Base-by-base conservation (phyloP, 2,113 vertebrate species). In the Suncus etruscus region DNA sequence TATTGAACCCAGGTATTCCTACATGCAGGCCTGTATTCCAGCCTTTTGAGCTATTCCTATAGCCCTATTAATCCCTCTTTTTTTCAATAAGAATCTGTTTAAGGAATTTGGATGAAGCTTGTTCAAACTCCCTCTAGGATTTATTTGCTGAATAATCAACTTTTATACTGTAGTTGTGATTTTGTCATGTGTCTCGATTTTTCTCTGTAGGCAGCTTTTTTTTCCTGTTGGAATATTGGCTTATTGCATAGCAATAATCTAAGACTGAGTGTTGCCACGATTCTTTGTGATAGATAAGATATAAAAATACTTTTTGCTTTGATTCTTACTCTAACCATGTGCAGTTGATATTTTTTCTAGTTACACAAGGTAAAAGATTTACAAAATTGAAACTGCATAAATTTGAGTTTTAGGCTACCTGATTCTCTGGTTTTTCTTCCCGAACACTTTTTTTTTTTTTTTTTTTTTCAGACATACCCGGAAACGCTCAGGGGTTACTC, bases 231-330 rank as follows among this genome's bases (percentile, higher is more conserved):
- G 77, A 92, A 9, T 20, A 16, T 54, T 82, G 32, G 31, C 45
- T 85, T 88, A 45, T 78, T 94, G 24, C 58, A 58, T 51, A 68
- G 16, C 32, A 16, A 61, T 58, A n/a, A n/a, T 63, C 69, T 76
- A 61, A 27, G 63, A 39, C 29, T 83, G 83, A 47, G 73, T 78
- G 45, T 70, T 78, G 54, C 16, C n/a, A 51, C 12, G n/a, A 39
- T 39, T 39, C 39, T 39, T 39, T 39, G 39, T 39, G 39, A 39
- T 39, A 39, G 39, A 39, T 39, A 39, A 39, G 5, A 39, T 39
- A 39, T 77, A 32, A n/a, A 87, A 22, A 14, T 72, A 14, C 22
- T 39, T 80, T 83, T 89, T 76, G 54, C 58, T 86, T 45, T 22
- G 69, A 78, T 27, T 69, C 14, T 31, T 83, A 3, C 51, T 48